Percentiles rank a stretch among this genome's conserved stretches.
phyloP scores from a whole-genome alignment of 1,140 invertebrate genomes.

The Samia ricini region DNA sequence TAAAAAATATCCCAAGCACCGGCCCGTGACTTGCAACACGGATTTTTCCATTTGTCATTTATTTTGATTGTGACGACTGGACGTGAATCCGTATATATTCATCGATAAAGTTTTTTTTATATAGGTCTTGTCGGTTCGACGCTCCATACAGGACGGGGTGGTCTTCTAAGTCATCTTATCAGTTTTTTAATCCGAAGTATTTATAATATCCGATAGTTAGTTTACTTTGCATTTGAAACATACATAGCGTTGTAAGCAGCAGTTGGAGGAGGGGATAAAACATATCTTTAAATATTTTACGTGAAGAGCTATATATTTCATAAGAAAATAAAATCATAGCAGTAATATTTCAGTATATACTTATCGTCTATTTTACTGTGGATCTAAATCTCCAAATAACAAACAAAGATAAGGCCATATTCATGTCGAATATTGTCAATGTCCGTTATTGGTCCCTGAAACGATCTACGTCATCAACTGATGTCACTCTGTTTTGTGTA shows the following conservation, averaged over 20 bases:
- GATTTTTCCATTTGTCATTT: constrained; percentile 76
- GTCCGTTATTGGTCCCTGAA: background rate
- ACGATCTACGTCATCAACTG: background rate
- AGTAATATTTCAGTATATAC: no score
- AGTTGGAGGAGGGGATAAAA: no score
- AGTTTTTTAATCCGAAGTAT: no score
- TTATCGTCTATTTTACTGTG: no score
- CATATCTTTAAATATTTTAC: no score
- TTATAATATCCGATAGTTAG: no score
- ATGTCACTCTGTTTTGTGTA: no score
- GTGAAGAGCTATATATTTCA: no score
- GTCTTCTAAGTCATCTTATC: background rate
- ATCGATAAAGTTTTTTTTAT: background rate
- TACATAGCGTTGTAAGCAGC: no score
- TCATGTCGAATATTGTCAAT: background rate
- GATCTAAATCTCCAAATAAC: background rate
- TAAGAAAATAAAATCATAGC: no score
- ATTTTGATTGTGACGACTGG: constrained; percentile 76
- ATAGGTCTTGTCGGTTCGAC: background rate
- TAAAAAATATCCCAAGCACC: constrained; percentile 51
- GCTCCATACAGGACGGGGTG: constrained; percentile 44
- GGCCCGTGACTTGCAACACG: constrained; percentile 71
- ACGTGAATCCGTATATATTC: constrained; percentile 44
- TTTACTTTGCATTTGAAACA: no score
- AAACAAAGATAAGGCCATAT: constrained; percentile 3